Evolutionary conservation across 2,888 invertebrate species (phyloP), one percentile per base, ranked within the genome.

Genomic region (Drosophila tanythrix): DNA sequence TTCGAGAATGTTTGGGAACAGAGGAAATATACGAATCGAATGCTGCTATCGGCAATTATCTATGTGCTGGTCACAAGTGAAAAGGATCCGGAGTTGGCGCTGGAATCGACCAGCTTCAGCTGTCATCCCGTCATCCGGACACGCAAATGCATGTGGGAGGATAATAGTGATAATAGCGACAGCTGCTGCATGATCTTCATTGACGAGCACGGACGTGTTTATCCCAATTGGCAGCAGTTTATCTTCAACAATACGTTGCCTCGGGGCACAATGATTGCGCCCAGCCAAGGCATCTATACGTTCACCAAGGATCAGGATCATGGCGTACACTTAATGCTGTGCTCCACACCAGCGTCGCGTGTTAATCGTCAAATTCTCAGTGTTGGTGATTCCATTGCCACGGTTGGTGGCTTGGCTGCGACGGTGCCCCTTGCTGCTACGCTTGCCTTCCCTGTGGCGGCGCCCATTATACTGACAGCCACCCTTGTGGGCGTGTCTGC

Each of bases 221-320:
- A 94, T 73, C 64, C 87, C 55, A 91, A 91, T 63, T 94, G 94
- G 94, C 64, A 79, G 3, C 86, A 92, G 40, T 94, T 92, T 77
- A 84, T 93, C 43, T 74, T 80, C 3, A 82, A 91, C 18, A 94
- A 94, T 80, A 92, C 92, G 36, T 81, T 94, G 43, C 92, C 92
- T 4, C 76, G 91, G 67, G 93, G 77, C 67, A 79, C 71, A 1
- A 67, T 78, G 75, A 53, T 93, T 51, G 91, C 94, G 2, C 94
- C 94, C 11, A 76, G 81, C 35, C 87, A 93, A 50, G 94, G 94
- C n/a, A 72, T 91, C 25, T 93, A 93, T 56, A 72, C 67, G 0
- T 50, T 71, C 0, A 79, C 63, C 4, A 64, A 56, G 4, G 77
- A 73, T 13, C 65, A 55, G 3, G 89, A 83, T 5, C 52, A 64